Evolutionary conservation across 2,888 invertebrate genomes (phyloP), one percentile per base, ranked within the genome.

Genomic region (Caenorhabditis sinica): DNA sequence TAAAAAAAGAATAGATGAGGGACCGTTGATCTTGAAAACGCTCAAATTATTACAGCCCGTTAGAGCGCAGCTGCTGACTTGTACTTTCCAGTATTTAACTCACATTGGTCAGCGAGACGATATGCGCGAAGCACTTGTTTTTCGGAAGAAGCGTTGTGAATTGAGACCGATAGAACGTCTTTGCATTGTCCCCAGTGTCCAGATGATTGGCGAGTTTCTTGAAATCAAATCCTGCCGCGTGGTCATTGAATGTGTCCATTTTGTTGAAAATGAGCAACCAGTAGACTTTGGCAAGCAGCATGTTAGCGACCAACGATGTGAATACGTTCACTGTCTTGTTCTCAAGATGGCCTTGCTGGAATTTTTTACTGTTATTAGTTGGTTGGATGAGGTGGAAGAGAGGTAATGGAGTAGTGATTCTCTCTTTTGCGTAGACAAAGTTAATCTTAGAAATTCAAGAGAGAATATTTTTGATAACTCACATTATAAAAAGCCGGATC

Each of bases 401-500:
- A 40, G 40, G 36, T 36, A 36, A 5, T 11, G 36, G 11, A 11
- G 36, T 36, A 36, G 6, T 11, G 36, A 8, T n/a, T n/a, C n/a
- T n/a, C n/a, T n/a, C n/a, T n/a, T n/a, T n/a, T n/a, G n/a, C n/a
- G n/a, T n/a, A n/a, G n/a, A n/a, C n/a, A n/a, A n/a, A n/a, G n/a
- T n/a, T n/a, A n/a, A n/a, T n/a, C n/a, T n/a, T n/a, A n/a, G n/a
- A n/a, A n/a, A n/a, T n/a, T n/a, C n/a, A n/a, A n/a, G n/a, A n/a
- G n/a, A n/a, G n/a, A n/a, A n/a, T n/a, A n/a, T n/a, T 43, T 17
- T 43, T 43, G 43, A 51, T 5, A 23, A 45, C 76, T 73, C 17
- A 77, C 88, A 60, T 81, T 60, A 71, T 88, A 88, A 45, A 89
- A 88, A 1, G 81, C 87, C 1, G 71, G 72, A 80, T 88, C 82